A percentile compares a stretch with the other conserved stretches of the same genome.
Conservation (phyloP, 2,888 invertebrate genomes). For the Tenodera sinensis region DNA sequence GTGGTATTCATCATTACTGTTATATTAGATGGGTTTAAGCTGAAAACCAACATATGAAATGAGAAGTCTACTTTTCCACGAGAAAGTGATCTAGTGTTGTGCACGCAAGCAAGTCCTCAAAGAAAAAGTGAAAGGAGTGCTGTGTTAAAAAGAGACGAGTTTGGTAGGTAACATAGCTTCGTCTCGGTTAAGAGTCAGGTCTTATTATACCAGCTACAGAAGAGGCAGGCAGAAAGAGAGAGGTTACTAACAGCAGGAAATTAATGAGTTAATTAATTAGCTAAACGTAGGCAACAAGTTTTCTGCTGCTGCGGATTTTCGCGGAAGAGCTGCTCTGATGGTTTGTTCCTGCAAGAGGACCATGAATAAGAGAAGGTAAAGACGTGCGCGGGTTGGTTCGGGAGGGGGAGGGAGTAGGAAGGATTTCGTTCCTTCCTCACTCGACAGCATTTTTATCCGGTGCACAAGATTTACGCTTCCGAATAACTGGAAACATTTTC, state of each 20-base stretch:
- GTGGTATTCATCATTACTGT: no score
- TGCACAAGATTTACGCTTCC: not conserved
- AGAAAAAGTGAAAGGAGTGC: not conserved
- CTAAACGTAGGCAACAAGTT: slow-evolving; percentile 15
- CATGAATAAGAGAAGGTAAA: not conserved
- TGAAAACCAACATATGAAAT: no score
- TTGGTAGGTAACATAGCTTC: not conserved
- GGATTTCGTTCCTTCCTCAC: not conserved
- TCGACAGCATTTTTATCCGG: not conserved
- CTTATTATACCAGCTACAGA: slow-evolving; percentile 9
- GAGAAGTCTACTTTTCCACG: no score
- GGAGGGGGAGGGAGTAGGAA: not conserved
- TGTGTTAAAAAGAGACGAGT: not conserved
- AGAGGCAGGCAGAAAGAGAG: not conserved
- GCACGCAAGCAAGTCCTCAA: not conserved
- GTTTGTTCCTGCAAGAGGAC: not conserved
- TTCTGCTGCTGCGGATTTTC: slow-evolving; percentile 5
- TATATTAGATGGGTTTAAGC: no score
- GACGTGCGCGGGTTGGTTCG: not conserved
- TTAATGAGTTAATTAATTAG: slow-evolving; percentile 19
- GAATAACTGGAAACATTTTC: not conserved
- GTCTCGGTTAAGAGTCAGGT: not conserved
- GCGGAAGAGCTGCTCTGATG: slow-evolving; percentile 1
- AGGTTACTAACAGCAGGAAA: slow-evolving; percentile 1
- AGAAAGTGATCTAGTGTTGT: not conserved